Evolutionary conservation across 2,888 invertebrate genomes (phyloP).

Genomic region (Drosophila peninsularis): DNA sequence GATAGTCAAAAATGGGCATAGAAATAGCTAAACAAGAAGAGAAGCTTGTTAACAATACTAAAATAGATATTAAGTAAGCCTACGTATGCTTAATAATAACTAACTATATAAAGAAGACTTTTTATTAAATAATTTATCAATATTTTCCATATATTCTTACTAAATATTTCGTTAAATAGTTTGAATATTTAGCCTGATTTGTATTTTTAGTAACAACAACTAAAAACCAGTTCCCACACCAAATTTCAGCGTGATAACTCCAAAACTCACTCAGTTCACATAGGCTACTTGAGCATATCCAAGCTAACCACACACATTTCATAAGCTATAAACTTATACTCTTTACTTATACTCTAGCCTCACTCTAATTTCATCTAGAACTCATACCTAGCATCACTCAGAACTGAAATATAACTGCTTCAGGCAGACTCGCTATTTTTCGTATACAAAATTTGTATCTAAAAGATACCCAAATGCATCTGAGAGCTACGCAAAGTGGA

Average conservation of each 20-base stretch:
- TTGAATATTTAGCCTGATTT: too few species aligned
- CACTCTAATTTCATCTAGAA: background rate
- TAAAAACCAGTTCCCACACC: too few species aligned
- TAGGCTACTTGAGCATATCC: background rate
- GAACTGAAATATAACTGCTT: background rate
- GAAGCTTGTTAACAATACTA: too few species aligned
- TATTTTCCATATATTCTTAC: background rate
- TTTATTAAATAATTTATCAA: background rate
- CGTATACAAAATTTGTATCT: background rate
- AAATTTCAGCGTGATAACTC: background rate
- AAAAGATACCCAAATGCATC: slow-evolving; percentile 31
- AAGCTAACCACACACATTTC: background rate
- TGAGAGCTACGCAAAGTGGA: slow-evolving; percentile 13
- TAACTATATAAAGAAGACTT: background rate
- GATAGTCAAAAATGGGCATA: background rate
- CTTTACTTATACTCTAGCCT: background rate
- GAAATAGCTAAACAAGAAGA: background rate
- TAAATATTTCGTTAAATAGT: too few species aligned
- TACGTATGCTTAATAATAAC: background rate
- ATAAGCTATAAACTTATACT: background rate
- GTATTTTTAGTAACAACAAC: background rate
- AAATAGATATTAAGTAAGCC: background rate
- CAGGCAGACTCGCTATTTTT: background rate
- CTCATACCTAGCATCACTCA: background rate
- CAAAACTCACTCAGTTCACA: background rate